Conservation (phyloP, 2,888 invertebrate genomes). For the Thera obeliscata region DNA sequence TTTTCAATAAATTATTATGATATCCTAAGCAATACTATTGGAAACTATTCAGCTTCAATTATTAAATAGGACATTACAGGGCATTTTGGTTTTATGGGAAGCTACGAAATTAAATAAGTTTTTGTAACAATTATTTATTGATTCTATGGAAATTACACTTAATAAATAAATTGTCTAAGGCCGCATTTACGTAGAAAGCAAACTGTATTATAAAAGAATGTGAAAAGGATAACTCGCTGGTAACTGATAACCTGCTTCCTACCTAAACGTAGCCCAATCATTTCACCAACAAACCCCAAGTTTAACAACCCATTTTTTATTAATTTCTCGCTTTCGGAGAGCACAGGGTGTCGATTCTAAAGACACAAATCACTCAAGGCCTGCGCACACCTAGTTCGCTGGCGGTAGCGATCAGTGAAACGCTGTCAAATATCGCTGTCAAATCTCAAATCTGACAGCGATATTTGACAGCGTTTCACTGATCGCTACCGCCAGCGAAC, state of each 20-base stretch:
- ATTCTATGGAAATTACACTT: conserved; percentile 62
- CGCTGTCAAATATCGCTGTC: too few relatives aligned
- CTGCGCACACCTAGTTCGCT: too few relatives aligned
- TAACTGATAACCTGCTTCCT: neutral
- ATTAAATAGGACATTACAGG: neutral
- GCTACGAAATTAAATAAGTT: conserved; percentile 41
- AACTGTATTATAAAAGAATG: neutral
- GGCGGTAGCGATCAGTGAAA: too few relatives aligned
- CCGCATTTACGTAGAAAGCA: conserved; percentile 4
- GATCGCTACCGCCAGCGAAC: too few relatives aligned
- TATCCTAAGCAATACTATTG: conserved; percentile 9
- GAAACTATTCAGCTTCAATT: neutral
- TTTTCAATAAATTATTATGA: conserved; percentile 19
- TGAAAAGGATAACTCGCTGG: neutral
- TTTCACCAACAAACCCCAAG: neutral
- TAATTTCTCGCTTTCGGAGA: neutral
- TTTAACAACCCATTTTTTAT: neutral
- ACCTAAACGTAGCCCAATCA: conserved; percentile 1
- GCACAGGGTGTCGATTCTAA: too few relatives aligned
- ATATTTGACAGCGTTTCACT: too few relatives aligned
- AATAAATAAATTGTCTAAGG: conserved; percentile 44
- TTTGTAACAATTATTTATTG: conserved; percentile 68
- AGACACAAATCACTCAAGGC: too few relatives aligned
- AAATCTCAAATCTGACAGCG: too few relatives aligned
- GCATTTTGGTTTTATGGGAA: conserved; percentile 35